These are phyloP conservation scores for Chlorodrepanis virens DNA, from an alignment of 2,113 vertebrate genomes.

Conservation along the genomic window DNA sequence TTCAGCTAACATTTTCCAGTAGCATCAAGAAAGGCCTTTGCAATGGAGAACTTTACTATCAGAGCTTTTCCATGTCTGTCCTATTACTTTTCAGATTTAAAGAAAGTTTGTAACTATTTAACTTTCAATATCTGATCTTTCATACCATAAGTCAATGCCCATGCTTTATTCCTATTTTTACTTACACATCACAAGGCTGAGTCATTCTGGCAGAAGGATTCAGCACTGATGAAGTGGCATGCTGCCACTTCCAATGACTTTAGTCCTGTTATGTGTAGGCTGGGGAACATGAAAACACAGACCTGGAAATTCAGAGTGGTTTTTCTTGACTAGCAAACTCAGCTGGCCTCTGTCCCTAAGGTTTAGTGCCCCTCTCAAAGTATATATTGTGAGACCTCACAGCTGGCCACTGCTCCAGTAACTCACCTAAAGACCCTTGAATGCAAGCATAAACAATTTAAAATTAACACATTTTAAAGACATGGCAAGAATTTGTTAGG, in stretches of 20 bases:
- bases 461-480: background rate
- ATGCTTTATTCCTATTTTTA: background rate
- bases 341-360: background rate
- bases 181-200: background rate
- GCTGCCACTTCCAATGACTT: background rate
- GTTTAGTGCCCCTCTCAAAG: background rate
- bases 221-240: background rate
- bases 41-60: background rate
- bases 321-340: background rate
- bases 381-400: background rate
- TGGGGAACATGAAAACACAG: background rate
- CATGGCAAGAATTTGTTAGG: background rate
- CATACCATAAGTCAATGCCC: background rate
- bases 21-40: background rate
- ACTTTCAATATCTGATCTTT: background rate
- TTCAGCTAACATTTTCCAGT: background rate
- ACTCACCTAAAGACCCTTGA: background rate
- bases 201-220: background rate
- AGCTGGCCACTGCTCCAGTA: background rate
- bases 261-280: background rate
- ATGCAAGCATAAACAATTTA: background rate
- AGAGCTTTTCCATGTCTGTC: background rate
- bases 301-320: background rate
- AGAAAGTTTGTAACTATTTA: background rate
- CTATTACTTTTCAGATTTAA: background rate